phyloP scores from a whole-genome alignment of 35 echinoderm and acorn worm genomes.

The Strongylocentrotus purpuratus region DNA sequence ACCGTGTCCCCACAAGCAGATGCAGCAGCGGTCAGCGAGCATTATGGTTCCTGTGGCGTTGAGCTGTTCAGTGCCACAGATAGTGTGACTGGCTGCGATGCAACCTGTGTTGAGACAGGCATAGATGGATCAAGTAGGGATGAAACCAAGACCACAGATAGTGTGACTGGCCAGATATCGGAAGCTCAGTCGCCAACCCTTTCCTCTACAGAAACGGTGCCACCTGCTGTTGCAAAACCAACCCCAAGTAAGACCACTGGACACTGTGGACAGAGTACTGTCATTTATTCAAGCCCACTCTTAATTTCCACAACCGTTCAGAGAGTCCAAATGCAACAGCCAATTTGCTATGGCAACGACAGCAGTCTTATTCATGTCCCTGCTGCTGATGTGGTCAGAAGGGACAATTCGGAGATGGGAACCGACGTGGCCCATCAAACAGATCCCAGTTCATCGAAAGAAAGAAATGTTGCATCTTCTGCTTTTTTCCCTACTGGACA shows the following conservation, averaged over 20 bases:
- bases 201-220: not conserved
- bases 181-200: not conserved
- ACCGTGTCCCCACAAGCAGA: slow-evolving; percentile 12
- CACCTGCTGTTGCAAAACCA: not conserved
- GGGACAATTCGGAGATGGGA: not conserved
- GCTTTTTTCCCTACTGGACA: not conserved
- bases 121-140: not conserved
- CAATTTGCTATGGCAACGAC: not conserved
- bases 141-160: not conserved
- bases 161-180: no score
- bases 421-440: not conserved
- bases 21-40: not conserved
- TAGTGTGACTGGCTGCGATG: not conserved
- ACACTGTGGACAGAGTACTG: no score
- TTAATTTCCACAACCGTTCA: not conserved
- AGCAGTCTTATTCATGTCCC: not conserved
- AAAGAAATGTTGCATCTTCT: not conserved
- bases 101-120: not conserved
- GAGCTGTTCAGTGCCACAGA: not conserved
- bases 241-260: not conserved
- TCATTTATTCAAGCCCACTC: slow-evolving; percentile 24
- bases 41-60: not conserved
- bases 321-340: slow-evolving; percentile 15
- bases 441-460: not conserved
- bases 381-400: not conserved